These are phyloP conservation scores for Erythrocercus mccallii DNA, from an alignment of 2,113 vertebrate species.

Conservation along the genomic window DNA sequence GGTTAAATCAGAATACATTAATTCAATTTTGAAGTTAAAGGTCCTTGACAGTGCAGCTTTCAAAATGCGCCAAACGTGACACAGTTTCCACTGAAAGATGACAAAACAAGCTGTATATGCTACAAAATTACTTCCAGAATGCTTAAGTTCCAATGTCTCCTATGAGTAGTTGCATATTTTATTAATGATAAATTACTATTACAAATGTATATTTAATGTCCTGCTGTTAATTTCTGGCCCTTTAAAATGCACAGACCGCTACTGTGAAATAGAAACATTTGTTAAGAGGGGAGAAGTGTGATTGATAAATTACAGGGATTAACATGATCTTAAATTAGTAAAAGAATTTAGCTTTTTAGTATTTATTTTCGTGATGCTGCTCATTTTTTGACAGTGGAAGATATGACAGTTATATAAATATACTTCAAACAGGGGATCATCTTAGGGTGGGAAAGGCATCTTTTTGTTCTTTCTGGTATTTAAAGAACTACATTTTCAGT, in stretches of 20 bases:
- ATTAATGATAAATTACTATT: neutral
- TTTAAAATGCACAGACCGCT: slow-evolving; percentile 3
- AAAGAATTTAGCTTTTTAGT: slow-evolving; percentile 38
- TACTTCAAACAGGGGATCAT: slow-evolving; percentile 37
- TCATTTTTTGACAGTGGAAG: slow-evolving; percentile 18
- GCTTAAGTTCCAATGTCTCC: neutral
- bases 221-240: neutral
- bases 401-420: slow-evolving; percentile 29
- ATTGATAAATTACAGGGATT: slow-evolving; percentile 58
- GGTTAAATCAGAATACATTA: neutral
- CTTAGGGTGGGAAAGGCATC: neutral
- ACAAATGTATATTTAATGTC: neutral
- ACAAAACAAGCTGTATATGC: neutral
- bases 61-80: fast-evolving
- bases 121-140: neutral
- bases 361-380: slow-evolving; percentile 49
- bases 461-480: slow-evolving; percentile 30
- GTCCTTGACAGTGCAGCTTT: neutral
- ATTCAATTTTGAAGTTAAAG: neutral
- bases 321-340: slow-evolving; percentile 32
- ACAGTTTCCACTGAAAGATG: neutral
- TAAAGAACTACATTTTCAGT: slow-evolving; percentile 2
- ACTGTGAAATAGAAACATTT: slow-evolving; percentile 16
- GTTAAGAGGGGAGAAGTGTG: slow-evolving; percentile 27
- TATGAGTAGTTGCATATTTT: neutral